Conservation (phyloP, 2,888 invertebrate genomes). For the Drosophila kambysellisi region DNA sequence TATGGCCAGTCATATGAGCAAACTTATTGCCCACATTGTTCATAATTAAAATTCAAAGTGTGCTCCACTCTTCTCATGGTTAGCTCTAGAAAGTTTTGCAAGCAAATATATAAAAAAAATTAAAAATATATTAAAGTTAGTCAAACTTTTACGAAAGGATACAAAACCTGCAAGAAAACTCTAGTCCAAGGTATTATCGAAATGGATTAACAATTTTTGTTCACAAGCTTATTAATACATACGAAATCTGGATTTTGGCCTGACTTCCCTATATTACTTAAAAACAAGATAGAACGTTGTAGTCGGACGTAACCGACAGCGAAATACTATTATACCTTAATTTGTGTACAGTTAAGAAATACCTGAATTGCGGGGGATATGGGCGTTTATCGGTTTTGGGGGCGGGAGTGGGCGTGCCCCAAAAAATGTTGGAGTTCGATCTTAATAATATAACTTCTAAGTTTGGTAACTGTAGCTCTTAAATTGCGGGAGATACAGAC, state of each 20-base stretch:
- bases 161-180: neutral
- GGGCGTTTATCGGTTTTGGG: too few species aligned
- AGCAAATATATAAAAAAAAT: neutral
- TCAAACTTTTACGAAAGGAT: neutral
- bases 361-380: too few species aligned
- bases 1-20: conserved; percentile 46
- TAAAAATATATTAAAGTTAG: neutral
- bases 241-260: neutral
- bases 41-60: conserved; percentile 55
- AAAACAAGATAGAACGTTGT: too few species aligned
- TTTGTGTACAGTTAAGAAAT: too few species aligned
- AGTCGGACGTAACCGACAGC: too few species aligned
- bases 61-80: conserved; percentile 2
- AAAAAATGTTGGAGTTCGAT: too few species aligned
- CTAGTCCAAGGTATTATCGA: neutral
- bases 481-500: too few species aligned
- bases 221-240: neutral
- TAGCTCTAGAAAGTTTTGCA: conserved; percentile 1
- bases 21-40: conserved; percentile 48
- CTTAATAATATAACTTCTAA: too few species aligned
- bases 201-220: neutral
- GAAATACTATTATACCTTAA: too few species aligned
- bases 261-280: neutral
- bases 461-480: too few species aligned
- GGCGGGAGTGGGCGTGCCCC: too few species aligned